phyloP scores from a whole-genome alignment of 37 sponge, comb jelly and placozoan species.

The Cladorhizidae sp. region DNA sequence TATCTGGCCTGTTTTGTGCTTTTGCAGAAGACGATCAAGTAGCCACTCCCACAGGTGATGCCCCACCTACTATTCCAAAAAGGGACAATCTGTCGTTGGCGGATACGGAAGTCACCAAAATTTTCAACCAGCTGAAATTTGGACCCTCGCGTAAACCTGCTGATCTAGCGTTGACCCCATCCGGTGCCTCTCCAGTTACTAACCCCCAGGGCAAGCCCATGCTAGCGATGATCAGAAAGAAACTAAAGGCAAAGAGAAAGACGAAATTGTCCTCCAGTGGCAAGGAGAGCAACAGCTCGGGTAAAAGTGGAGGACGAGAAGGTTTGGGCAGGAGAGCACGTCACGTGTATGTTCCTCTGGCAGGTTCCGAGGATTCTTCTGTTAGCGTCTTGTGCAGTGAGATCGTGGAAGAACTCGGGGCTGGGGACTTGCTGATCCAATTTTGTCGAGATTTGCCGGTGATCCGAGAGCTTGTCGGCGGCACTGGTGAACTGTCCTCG shows the following conservation, averaged over 20 bases:
- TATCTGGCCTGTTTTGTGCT: neutral
- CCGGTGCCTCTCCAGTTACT: no score
- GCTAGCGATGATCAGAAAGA: no score
- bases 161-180: no score
- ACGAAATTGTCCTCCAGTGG: neutral
- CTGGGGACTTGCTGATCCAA: neutral
- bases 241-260: no score
- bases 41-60: neutral
- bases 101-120: slow-evolving; percentile 21
- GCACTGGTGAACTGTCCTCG: neutral
- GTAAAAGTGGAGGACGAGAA: no score
- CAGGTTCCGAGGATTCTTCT: neutral
- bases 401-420: neutral
- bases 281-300: neutral
- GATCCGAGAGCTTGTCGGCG: slow-evolving; percentile 29
- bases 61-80: neutral
- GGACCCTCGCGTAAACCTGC: neutral
- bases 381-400: neutral
- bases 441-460: neutral
- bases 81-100: neutral
- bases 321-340: no score
- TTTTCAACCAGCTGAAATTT: slow-evolving; percentile 18
- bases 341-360: no score
- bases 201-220: no score
- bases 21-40: neutral